Evolutionary conservation across 2,797 vertebrate species (phyloP), one percentile per base, ranked within the genome.

Genomic region (Chaetodon trifasciatus): DNA sequence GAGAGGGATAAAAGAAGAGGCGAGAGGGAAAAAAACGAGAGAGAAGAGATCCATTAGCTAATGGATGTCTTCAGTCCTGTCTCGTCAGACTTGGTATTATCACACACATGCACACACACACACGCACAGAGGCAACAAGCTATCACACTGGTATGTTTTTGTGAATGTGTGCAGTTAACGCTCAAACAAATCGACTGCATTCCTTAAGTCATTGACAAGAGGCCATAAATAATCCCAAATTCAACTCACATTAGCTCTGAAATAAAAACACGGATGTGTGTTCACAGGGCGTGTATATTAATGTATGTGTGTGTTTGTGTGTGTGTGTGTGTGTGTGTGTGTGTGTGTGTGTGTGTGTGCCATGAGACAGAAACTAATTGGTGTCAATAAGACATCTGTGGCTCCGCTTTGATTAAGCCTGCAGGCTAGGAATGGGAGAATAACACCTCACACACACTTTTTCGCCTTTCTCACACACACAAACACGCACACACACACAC

Each of bases 31-130:
- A 71, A 82, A 52, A 78, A 66, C 35, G 49, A 35, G 67, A 82
- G 82, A 74, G 74, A 44, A 80, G 91, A 93, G 95, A 96, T 96
- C 96, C 97, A 97, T 98, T 98, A 98, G 97, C 97, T 98, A 97
- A 98, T 98, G 97, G 97, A 96, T 94, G 92, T 93, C 93, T 96
- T 94, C 94, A 94, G 93, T 93, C 87, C 83, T 79, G 86, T 96
- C 94, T 96, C 91, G 89, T 95, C 95, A 95, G 84, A 79, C 82
- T 88, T 78, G 47, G 78, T 86, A 86, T 91, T 85, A 87, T 83
- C 69, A 58, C 66, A 61, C 70, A 69, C 9, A 69, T 19, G 58
- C 60, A 44, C 58, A 60, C 19, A 13, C 63, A 44, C n/a, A 32
- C 46, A 39, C 74, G 37, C 69, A 61, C 57, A 55, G 37, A 75